Evolutionary conservation across 2,888 invertebrate genomes (phyloP).

Genomic region (Cheilosia grossa): DNA sequence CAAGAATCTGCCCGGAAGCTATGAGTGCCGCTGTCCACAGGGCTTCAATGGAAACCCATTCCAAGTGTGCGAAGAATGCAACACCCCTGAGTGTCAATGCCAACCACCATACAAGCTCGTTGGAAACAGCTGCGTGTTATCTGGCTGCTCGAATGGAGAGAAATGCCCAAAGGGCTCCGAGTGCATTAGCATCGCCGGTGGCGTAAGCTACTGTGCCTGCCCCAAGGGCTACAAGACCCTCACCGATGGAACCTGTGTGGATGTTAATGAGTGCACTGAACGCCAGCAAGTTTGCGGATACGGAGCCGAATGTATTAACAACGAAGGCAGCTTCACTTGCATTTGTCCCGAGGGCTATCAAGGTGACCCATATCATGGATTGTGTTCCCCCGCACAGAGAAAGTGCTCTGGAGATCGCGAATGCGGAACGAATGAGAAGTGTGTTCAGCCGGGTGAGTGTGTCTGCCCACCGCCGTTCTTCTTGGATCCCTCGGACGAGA

Average conservation of each 20-base stretch:
- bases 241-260: conserved; percentile 90
- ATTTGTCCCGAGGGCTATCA: conserved; percentile 91
- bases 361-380: conserved; percentile 91
- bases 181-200: conserved; percentile 94
- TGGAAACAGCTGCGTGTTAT: conserved; percentile 92
- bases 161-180: conserved; percentile 94
- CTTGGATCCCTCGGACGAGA: conserved; percentile 91
- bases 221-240: conserved; percentile 92
- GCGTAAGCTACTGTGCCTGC: conserved; percentile 96
- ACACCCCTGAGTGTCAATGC: conserved; percentile 92
- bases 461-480: conserved; percentile 96
- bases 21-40: conserved; percentile 94
- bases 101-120: conserved; percentile 93
- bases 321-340: conserved; percentile 90
- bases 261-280: conserved; percentile 92
- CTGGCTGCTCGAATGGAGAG: conserved; percentile 91
- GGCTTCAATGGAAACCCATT: conserved; percentile 96
- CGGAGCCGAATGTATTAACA: conserved; percentile 93
- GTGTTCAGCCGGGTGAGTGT: conserved; percentile 95
- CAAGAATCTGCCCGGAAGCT: conserved; percentile 96
- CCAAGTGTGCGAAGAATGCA: conserved; percentile 92
- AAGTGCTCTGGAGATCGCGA: conserved; percentile 92
- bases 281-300: conserved; percentile 90
- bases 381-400: conserved; percentile 92
- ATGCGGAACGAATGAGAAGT: conserved; percentile 93